phyloP scores from a whole-genome alignment of 2,888 invertebrate species.

The Drosophila nr. fundita region DNA sequence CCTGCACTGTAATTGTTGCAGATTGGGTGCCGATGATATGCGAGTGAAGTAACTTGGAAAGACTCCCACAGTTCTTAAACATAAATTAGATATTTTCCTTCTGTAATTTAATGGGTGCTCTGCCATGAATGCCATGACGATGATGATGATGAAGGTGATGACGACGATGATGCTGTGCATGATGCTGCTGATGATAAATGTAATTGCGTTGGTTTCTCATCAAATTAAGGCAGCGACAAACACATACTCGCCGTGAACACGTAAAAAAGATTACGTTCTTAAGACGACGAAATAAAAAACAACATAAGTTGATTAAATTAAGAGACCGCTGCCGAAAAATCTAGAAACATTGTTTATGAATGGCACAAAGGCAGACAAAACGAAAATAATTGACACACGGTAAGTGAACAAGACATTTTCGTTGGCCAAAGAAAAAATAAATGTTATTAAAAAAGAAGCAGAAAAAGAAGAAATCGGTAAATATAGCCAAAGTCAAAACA shows the following conservation, averaged over 20 bases:
- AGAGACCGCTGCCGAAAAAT: slow-evolving; percentile 12
- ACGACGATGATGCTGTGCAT: slow-evolving; percentile 31
- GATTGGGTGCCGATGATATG: slow-evolving; percentile 57
- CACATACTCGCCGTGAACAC: slow-evolving; percentile 35
- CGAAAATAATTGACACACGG: slow-evolving; percentile 67
- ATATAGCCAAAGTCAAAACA: slow-evolving; percentile 11
- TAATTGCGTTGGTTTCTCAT: slow-evolving; percentile 65
- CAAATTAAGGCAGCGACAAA: slow-evolving; percentile 50
- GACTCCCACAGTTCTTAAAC: slow-evolving; percentile 76
- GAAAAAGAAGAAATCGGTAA: slow-evolving; percentile 28
- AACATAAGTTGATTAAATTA: slow-evolving; percentile 70
- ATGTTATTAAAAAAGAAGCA: slow-evolving; percentile 5
- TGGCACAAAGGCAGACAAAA: slow-evolving; percentile 6
- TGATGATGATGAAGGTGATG: background rate
- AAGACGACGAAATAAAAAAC: slow-evolving; percentile 25
- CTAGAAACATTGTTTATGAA: slow-evolving; percentile 24
- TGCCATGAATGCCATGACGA: slow-evolving; percentile 23
- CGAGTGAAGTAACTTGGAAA: slow-evolving; percentile 12
- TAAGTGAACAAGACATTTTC: slow-evolving; percentile 41
- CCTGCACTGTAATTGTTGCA: slow-evolving; percentile 41
- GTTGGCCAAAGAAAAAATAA: slow-evolving; percentile 21
- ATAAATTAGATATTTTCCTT: slow-evolving; percentile 66
- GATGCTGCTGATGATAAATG: slow-evolving; percentile 53
- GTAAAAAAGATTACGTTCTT: slow-evolving; percentile 61
- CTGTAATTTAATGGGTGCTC: slow-evolving; percentile 53